Evolutionary conservation across 2,113 vertebrate species (phyloP), one percentile per base, ranked within the genome.

Genomic region (Verasper variegatus): DNA sequence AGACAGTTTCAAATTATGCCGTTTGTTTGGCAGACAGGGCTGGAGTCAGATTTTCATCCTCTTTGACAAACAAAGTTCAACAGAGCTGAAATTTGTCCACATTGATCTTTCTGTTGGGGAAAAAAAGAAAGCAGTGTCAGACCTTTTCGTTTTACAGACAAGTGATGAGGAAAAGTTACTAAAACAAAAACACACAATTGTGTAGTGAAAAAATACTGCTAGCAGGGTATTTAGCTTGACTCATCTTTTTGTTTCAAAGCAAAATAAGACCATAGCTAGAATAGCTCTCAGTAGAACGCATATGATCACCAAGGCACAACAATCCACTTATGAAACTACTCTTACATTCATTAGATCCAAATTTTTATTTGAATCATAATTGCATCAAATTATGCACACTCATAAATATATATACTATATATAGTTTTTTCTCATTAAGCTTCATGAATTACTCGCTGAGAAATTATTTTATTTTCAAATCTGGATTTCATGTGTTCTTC

Each of bases 11-110:
- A 24, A 70, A 71, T 61, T 13, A 15, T 56, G 27, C 15, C 68
- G 47, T 56, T 81, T 13, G 23, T 58, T 66, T 55, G 21, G 42
- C 62, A 68, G 47, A 52, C 51, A 3, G 5, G 21, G 26, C 76
- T 66, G 35, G 71, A 60, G 31, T 72, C 24, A 73, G 24, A 63
- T 35, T 76, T 60, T 76, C 35, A 23, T 74, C 40, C 67, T 6
- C 20, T 68, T 5, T 11, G 27, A 67, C 21, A 24, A 55, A 60
- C 51, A 26, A 74, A 71, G 61, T 76, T 73, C 40, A 63, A 63
- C 13, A 8, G n/a, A 51, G 59, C 17, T 42, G 7, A 24, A 7
- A 24, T 70, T 68, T 57, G 56, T 57, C 24, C 59, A 9, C 14
- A 72, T 15, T 52, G 67, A 75, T 75, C 59, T 59, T 59, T 20